Base-by-base conservation (phyloP, 2,888 invertebrate genomes). In the Drosophila monieri region DNA sequence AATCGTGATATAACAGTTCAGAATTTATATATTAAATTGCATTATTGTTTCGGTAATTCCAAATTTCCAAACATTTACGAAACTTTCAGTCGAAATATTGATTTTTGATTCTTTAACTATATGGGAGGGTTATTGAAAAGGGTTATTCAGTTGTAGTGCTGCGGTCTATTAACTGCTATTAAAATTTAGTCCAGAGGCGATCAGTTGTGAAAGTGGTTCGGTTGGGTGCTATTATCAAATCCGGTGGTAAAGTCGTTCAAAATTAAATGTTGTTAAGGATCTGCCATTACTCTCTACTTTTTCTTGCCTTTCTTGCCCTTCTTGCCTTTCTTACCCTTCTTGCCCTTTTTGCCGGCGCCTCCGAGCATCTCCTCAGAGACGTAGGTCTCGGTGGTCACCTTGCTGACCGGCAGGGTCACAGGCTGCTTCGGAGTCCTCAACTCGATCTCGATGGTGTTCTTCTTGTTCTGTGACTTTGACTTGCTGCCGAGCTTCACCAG, bases 401-500 rank as follows among this genome's bases (percentile, higher is more conserved):
- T 94, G 30, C 94, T 93, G 0, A 93, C 92, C 0, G 94, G 94
- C 10, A 87, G 88, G 30, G 93, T 92, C 0, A 94, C 93, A 0
- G 94, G 94, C 0, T 94, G 94, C 65, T 94, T 94, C 0, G 96
- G 96, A 0, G 96, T 96, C 54, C 94, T 93, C 84, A 96, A 90
- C 81, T 96, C 96, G 76, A 96, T 93, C 92, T 96, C 93, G 57
- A 94, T 91, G 54, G 93, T 93, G 47, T 93, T 93, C 84, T 95
- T 95, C 91, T 95, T 95, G 66, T 94, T 94, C 44, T 93, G 93
- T 0, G 94, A 94, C 32, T 95, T 94, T 0, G 94, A 94, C 85
- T 96, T 96, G 85, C 95, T 96, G 1, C 96, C 96, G 60, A 96
- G 94, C 80, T 95, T 94, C 48, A 96, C 90, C 4, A 96, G 92